phyloP scores from a whole-genome alignment of 2,888 invertebrate genomes.

The Camptogramma bilineatum region DNA sequence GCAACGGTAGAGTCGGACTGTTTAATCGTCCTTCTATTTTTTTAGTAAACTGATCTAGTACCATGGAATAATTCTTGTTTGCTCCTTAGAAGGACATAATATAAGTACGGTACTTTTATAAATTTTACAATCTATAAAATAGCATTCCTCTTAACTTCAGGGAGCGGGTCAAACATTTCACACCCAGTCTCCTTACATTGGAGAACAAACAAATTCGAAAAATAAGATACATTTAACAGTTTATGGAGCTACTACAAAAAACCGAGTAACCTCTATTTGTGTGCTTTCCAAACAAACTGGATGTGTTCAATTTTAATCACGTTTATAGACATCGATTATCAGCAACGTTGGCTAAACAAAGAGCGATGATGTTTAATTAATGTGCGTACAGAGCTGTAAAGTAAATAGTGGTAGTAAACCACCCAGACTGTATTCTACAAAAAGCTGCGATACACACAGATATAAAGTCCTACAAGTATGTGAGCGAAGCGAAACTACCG shows the following conservation, averaged over 20 bases:
- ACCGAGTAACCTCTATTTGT: neutral
- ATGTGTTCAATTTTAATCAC: constrained; percentile 27
- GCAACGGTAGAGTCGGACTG: neutral
- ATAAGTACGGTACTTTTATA: too few species aligned
- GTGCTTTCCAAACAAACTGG: constrained; percentile 13
- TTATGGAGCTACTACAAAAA: neutral
- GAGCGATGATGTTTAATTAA: constrained; percentile 64
- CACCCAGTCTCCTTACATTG: too few species aligned
- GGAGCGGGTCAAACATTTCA: too few species aligned
- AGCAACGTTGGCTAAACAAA: constrained; percentile 53
- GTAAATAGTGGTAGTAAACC: constrained; percentile 65
- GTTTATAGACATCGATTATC: constrained; percentile 38
- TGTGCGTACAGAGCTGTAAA: constrained; percentile 62
- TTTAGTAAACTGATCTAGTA: too few species aligned
- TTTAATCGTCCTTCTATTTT: neutral
- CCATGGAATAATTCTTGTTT: too few species aligned
- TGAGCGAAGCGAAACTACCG: neutral
- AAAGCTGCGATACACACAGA: constrained; percentile 48
- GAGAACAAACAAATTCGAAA: neutral
- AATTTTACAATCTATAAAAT: too few species aligned
- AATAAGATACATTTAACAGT: neutral
- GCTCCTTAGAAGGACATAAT: too few species aligned
- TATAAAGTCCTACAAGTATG: constrained; percentile 28
- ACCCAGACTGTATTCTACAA: constrained; percentile 55
- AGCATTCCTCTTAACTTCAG: too few species aligned